Evolutionary conservation across 1,140 invertebrate genomes (phyloP).

Genomic region (Cyclina sinensis): DNA sequence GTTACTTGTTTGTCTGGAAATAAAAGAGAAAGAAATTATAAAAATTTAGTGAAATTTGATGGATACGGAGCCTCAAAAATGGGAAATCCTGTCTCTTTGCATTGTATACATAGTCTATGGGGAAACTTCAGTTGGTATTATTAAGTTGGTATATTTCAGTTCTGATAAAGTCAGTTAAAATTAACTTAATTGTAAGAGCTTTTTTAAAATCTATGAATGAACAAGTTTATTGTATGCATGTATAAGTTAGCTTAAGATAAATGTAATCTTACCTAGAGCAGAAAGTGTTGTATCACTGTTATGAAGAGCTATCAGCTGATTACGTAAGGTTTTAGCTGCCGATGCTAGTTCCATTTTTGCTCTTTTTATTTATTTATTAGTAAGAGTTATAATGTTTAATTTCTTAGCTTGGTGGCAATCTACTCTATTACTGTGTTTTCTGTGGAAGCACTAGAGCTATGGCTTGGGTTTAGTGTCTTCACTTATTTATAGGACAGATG

Average conservation of each 20-base stretch:
- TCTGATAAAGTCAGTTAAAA: not conserved
- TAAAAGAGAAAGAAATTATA: not conserved
- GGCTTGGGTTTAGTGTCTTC: not conserved
- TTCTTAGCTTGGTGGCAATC: slow-evolving; percentile 3
- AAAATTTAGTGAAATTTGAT: too few relatives aligned
- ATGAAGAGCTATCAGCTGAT: slow-evolving; percentile 9
- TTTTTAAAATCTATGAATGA: not conserved
- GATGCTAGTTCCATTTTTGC: not conserved
- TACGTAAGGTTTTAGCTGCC: not conserved
- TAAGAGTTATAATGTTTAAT: not conserved
- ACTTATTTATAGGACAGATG: not conserved
- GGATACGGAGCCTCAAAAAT: too few relatives aligned
- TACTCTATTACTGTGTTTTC: not conserved
- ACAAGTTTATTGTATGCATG: not conserved
- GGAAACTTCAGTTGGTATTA: too few relatives aligned
- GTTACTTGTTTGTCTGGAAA: not conserved
- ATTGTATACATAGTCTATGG: too few relatives aligned
- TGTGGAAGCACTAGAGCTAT: not conserved
- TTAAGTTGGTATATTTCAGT: too few relatives aligned
- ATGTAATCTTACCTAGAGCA: not conserved
- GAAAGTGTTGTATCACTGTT: not conserved
- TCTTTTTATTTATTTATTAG: not conserved
- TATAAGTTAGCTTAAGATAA: not conserved
- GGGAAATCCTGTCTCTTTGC: too few relatives aligned
- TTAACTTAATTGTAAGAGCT: not conserved